A percentile compares a stretch with the other conserved stretches of the same genome.
phyloP scores from a whole-genome alignment of 2,113 vertebrate species.

The Hyperoodon ampullatus region DNA sequence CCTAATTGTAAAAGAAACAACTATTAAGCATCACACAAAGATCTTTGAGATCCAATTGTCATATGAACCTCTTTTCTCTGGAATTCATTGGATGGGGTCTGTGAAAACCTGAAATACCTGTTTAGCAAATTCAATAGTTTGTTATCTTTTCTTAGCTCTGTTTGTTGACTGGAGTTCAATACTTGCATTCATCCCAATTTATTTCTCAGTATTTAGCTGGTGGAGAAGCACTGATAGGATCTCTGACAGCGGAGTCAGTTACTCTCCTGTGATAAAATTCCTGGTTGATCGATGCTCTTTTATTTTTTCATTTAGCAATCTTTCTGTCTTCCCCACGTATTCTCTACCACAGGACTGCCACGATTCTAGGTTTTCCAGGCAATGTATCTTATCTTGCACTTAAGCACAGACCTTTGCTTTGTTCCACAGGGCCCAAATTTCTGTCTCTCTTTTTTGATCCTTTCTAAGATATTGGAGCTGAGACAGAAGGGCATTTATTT shows the following conservation, averaged over 20 bases:
- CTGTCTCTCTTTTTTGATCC: neutral
- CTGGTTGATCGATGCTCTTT: neutral
- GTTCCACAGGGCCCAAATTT: neutral
- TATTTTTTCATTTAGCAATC: slow-evolving; percentile 41
- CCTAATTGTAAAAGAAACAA: neutral
- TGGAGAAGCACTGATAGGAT: neutral
- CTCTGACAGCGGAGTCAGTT: slow-evolving; percentile 34
- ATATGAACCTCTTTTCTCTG: neutral
- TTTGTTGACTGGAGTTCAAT: slow-evolving; percentile 47
- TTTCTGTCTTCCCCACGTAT: slow-evolving; percentile 23
- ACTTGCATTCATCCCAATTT: slow-evolving; percentile 31
- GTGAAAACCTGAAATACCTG: slow-evolving; percentile 51
- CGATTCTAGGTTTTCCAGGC: neutral
- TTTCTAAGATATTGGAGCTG: neutral
- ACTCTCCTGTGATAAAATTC: slow-evolving; percentile 36
- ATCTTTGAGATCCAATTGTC: neutral
- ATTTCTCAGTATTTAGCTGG: neutral
- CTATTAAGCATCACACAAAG: neutral
- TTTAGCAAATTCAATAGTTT: slow-evolving; percentile 48
- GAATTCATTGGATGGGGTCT: neutral
- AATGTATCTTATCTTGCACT: neutral
- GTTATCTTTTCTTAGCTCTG: slow-evolving; percentile 53
- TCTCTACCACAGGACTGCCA: neutral
- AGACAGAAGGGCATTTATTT: neutral
- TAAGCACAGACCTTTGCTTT: neutral